These are phyloP conservation scores for Lithophane ornitopus DNA, from an alignment of 2,888 invertebrate species.

Conservation along the genomic window DNA sequence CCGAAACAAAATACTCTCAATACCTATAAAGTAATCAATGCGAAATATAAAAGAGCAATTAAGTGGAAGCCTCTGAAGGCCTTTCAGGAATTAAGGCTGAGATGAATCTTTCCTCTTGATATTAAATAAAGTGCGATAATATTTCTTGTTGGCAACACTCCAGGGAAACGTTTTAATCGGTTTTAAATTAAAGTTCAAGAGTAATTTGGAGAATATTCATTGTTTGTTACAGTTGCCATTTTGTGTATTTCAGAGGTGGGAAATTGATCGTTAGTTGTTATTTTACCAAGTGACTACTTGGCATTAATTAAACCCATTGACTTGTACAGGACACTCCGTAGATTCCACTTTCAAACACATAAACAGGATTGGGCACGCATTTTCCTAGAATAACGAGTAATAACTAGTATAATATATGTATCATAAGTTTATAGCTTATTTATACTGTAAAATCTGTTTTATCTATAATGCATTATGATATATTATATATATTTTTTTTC, in stretches of 20 bases:
- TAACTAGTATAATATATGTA: too few species aligned
- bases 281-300: background rate
- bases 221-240: background rate
- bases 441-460: too few species aligned
- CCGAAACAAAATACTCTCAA: conserved; percentile 1
- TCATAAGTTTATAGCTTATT: too few species aligned
- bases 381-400: background rate
- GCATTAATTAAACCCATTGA: background rate
- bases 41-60: conserved; percentile 47
- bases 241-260: background rate
- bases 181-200: conserved; percentile 1
- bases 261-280: background rate
- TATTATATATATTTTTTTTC: too few species aligned
- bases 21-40: conserved; percentile 31
- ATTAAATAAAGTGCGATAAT: conserved; percentile 46
- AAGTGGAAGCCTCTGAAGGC: conserved; percentile 3
- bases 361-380: background rate
- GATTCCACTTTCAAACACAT: background rate
- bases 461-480: too few species aligned
- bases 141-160: conserved; percentile 25
- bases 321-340: background rate
- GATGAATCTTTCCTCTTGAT: conserved; percentile 17
- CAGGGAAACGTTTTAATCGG: conserved; percentile 15
- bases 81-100: conserved; percentile 18
- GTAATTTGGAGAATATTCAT: background rate